These are phyloP conservation scores for Acleris emargana DNA, from an alignment of 2,888 invertebrate species.

Conservation along the genomic window DNA sequence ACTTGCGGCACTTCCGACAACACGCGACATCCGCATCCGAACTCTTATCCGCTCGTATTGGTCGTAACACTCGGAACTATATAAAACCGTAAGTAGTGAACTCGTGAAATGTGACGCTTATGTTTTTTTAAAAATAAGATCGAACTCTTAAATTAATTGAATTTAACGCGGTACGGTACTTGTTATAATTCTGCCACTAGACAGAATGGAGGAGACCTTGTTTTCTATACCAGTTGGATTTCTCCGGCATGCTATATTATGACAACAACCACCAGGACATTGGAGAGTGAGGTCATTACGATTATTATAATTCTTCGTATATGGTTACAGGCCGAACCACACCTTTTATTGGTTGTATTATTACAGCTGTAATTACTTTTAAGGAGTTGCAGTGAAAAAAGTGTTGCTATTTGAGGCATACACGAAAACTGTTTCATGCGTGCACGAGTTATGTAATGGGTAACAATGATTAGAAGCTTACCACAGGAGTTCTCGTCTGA, in stretches of 20 bases:
- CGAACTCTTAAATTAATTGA: too few relatives aligned
- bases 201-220: neutral
- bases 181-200: too few relatives aligned
- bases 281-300: constrained; percentile 28
- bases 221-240: neutral
- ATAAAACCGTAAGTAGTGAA: too few relatives aligned
- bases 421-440: too few relatives aligned
- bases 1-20: too few relatives aligned
- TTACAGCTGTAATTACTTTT: neutral
- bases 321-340: constrained; percentile 11
- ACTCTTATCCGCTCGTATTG: too few relatives aligned
- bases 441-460: neutral
- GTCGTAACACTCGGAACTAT: too few relatives aligned
- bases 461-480: constrained; percentile 70
- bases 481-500: constrained; percentile 96
- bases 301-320: constrained; percentile 23
- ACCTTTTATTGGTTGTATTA: neutral
- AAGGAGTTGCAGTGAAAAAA: neutral
- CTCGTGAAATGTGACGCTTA: too few relatives aligned
- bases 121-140: too few relatives aligned
- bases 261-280: constrained; percentile 14
- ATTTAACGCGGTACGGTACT: too few relatives aligned
- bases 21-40: too few relatives aligned
- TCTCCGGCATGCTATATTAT: neutral
- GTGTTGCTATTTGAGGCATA: neutral